Evolutionary conservation across 2,113 vertebrate genomes (phyloP).

Genomic region (Gallinago media): DNA sequence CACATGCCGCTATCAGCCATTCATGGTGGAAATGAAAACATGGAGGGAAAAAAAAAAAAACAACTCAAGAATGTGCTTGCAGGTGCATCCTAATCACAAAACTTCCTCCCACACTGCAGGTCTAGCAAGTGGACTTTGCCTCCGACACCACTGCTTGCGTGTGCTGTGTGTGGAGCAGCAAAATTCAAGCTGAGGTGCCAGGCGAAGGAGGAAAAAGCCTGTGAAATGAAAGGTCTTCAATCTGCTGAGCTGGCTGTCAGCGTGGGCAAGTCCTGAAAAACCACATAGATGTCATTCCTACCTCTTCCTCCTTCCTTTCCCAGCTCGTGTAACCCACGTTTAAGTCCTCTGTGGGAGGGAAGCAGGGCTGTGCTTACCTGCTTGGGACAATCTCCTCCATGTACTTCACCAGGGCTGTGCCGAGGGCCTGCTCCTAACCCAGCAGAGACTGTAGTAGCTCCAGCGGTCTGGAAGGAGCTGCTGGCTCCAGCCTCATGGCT

Average conservation of each 20-base stretch:
- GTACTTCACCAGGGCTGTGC: not conserved
- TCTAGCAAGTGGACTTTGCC: not conserved
- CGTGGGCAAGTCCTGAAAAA: not conserved
- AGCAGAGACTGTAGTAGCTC: not conserved
- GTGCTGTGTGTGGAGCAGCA: not conserved
- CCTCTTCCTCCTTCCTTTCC: not conserved
- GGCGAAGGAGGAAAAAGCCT: not conserved
- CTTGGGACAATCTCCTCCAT: rapidly evolving
- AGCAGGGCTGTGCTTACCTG: not conserved
- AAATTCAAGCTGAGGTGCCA: not conserved
- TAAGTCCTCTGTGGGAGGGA: not conserved
- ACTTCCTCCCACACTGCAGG: not conserved
- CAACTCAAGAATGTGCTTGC: not conserved
- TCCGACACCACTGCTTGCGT: not conserved
- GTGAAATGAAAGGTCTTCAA: not conserved
- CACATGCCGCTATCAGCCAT: not conserved
- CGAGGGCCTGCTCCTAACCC: not conserved
- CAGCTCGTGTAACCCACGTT: not conserved
- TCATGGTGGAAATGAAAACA: constrained; percentile 27
- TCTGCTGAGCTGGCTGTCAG: not conserved
- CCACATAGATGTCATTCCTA: not conserved
- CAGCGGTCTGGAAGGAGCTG: not conserved
- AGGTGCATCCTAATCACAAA: not conserved
- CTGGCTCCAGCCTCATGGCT: not conserved
- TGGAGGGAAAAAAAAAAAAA: not conserved